A percentile compares a stretch with the other conserved stretches of the same genome.
phyloP scores from a whole-genome alignment of 1,140 invertebrate species.

The Colletes latitarsis region DNA sequence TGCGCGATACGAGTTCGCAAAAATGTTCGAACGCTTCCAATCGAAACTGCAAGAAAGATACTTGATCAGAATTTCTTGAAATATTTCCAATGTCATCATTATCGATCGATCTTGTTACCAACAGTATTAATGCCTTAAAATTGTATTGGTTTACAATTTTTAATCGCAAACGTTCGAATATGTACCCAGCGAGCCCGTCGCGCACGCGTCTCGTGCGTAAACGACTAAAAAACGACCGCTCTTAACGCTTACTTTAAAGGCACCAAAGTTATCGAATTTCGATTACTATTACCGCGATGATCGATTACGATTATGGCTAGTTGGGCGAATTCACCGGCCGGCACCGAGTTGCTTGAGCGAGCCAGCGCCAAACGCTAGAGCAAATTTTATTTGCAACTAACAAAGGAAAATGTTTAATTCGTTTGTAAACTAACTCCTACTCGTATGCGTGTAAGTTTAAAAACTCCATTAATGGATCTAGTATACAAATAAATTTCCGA shows the following conservation, averaged over 20 bases:
- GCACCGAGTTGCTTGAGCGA: slow-evolving; percentile 30
- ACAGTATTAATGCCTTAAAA: too few species aligned
- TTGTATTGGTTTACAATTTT: background rate
- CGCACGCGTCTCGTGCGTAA: too few species aligned
- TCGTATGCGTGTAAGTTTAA: too few species aligned
- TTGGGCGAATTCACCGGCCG: slow-evolving; percentile 36
- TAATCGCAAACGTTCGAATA: background rate
- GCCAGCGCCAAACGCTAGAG: slow-evolving; percentile 1
- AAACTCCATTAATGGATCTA: too few species aligned
- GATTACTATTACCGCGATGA: slow-evolving; percentile 21
- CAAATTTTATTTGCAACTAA: too few species aligned
- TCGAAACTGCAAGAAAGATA: background rate
- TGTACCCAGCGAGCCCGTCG: background rate
- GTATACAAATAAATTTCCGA: too few species aligned
- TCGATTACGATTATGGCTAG: slow-evolving; percentile 52
- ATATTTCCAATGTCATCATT: too few species aligned
- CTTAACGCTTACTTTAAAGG: slow-evolving; percentile 47
- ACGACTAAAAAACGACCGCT: background rate
- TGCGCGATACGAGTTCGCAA: background rate
- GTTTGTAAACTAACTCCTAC: too few species aligned
- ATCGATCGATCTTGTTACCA: too few species aligned
- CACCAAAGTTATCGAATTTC: slow-evolving; percentile 46
- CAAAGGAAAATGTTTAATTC: too few species aligned
- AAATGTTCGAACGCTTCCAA: background rate
- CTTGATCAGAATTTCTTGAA: too few species aligned